Evolutionary conservation across 1,140 invertebrate species (phyloP).

Genomic region (Plutomurus gul): DNA sequence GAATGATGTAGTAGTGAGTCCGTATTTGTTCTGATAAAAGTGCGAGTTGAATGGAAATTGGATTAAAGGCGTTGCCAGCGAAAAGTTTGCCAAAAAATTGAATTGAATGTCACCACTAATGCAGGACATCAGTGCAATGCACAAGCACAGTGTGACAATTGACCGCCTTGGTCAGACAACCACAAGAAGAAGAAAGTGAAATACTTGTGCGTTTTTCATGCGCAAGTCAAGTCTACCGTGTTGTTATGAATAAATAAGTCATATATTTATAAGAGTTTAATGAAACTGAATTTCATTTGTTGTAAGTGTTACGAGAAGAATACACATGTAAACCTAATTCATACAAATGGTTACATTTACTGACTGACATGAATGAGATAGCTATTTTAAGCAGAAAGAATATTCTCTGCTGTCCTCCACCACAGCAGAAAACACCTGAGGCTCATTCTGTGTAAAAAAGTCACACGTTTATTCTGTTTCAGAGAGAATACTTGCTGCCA

Average conservation of each 20-base stretch:
- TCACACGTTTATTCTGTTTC: constrained; percentile 12
- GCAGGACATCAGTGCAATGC: not conserved
- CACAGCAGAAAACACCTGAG: not conserved
- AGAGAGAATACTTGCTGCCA: no score
- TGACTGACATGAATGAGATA: no score
- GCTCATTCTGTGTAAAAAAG: constrained; percentile 4
- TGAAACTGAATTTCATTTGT: not conserved
- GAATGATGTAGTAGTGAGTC: no score
- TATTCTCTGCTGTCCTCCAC: not conserved
- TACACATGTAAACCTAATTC: no score
- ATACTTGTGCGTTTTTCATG: no score
- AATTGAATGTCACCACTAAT: constrained; percentile 16
- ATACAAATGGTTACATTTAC: no score
- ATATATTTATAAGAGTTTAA: no score
- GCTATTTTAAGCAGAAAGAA: not conserved
- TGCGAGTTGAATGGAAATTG: not conserved
- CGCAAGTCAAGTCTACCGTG: no score
- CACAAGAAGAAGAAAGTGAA: constrained; percentile 29
- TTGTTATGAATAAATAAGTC: no score
- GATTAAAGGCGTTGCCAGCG: constrained; percentile 5
- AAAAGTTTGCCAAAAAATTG: not conserved
- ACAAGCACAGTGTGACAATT: constrained; percentile 1
- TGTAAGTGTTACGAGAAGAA: not conserved
- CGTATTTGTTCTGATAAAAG: not conserved
- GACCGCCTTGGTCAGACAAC: constrained; percentile 20